Evolutionary conservation across 2,888 invertebrate genomes (phyloP).

Genomic region (Tridacna crocea): DNA sequence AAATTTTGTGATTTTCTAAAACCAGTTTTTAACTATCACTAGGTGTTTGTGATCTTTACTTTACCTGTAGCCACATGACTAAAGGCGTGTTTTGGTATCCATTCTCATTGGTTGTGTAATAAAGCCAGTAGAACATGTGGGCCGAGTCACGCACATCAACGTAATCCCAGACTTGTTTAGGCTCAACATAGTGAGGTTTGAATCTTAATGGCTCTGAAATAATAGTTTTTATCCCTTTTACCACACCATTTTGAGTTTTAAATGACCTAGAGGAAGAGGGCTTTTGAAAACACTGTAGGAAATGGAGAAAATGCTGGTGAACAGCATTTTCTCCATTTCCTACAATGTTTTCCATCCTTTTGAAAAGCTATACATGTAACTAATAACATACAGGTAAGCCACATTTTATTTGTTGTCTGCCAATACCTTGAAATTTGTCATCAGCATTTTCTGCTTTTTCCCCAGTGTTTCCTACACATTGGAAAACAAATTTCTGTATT

Average conservation of each 20-base stretch:
- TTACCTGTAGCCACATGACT: slow-evolving; percentile 90
- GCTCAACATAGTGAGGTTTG: slow-evolving; percentile 35
- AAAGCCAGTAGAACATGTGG: slow-evolving; percentile 95
- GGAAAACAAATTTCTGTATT: too few species aligned
- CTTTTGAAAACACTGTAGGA: background rate
- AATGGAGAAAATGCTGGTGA: background rate
- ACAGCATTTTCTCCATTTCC: background rate
- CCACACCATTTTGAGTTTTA: too few species aligned
- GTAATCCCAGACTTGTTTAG: slow-evolving; percentile 88
- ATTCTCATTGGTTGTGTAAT: slow-evolving; percentile 88
- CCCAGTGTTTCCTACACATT: too few species aligned
- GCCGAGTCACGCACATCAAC: slow-evolving; percentile 90
- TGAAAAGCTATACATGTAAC: too few species aligned
- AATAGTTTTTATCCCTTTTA: background rate
- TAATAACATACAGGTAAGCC: too few species aligned
- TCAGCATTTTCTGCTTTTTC: too few species aligned
- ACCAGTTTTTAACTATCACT: too few species aligned
- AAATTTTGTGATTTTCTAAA: background rate
- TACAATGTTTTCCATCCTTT: too few species aligned
- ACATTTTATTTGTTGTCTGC: too few species aligned
- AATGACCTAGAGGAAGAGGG: background rate
- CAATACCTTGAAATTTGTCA: too few species aligned
- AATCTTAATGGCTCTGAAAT: slow-evolving; percentile 39
- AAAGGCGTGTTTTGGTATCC: slow-evolving; percentile 89
- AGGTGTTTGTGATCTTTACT: too few species aligned